Evolutionary conservation across 2,113 vertebrate genomes (phyloP).

Genomic region (Ivindomyrus marchei): DNA sequence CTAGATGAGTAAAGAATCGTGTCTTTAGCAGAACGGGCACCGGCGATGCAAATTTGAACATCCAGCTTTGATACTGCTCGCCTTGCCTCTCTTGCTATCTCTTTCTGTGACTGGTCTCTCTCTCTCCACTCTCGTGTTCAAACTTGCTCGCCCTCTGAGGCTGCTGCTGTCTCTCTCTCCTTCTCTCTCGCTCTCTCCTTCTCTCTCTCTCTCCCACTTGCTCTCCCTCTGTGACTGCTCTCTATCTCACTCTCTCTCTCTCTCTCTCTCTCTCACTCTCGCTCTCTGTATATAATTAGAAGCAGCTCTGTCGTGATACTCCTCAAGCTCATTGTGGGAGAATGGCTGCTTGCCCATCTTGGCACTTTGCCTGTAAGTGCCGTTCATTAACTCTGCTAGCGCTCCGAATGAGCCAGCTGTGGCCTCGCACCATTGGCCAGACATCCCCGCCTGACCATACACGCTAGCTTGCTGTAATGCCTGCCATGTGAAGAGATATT

Average conservation of each 20-base stretch:
- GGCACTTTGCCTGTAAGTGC: slow-evolving; percentile 24
- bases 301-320: slow-evolving; percentile 27
- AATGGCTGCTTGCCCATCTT: slow-evolving; percentile 24
- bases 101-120: slow-evolving; percentile 51
- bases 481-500: neutral
- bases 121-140: slow-evolving; percentile 34
- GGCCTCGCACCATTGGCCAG: neutral
- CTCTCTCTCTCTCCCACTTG: slow-evolving; percentile 30
- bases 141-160: slow-evolving; percentile 24
- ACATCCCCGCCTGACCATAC: neutral
- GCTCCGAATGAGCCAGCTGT: slow-evolving; percentile 10
- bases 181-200: slow-evolving; percentile 5
- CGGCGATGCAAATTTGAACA: slow-evolving; percentile 53
- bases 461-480: neutral
- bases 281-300: slow-evolving; percentile 22
- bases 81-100: slow-evolving; percentile 44
- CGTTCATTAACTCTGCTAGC: slow-evolving; percentile 23
- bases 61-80: slow-evolving; percentile 59
- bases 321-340: slow-evolving; percentile 31
- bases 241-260: slow-evolving; percentile 16
- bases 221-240: slow-evolving; percentile 34
- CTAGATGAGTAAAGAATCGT: slow-evolving; percentile 48
- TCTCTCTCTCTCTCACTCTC: slow-evolving; percentile 20
- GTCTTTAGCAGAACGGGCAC: slow-evolving; percentile 58
- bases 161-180: slow-evolving; percentile 35